phyloP scores from a whole-genome alignment of 2,888 invertebrate genomes.

The Ellobium chinense region DNA sequence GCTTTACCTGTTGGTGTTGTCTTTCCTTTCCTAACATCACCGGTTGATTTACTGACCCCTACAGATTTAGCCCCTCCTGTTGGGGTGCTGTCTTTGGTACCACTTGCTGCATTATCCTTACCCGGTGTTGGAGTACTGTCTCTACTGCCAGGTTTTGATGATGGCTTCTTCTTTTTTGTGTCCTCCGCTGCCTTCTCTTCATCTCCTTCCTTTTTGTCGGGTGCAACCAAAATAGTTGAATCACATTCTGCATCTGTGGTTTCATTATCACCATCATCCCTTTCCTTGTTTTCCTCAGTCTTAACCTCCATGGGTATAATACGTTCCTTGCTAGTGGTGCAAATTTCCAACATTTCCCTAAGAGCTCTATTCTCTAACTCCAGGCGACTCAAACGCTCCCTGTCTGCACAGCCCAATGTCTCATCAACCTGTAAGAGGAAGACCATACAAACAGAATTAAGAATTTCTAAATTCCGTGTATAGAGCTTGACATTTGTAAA shows the following conservation, averaged over 20 bases:
- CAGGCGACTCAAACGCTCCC: constrained; percentile 88
- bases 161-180: neutral
- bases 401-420: constrained; percentile 85
- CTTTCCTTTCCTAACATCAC: constrained; percentile 31
- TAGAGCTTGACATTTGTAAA: too few relatives aligned
- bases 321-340: constrained; percentile 57
- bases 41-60: constrained; percentile 25
- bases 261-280: constrained; percentile 24
- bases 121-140: neutral
- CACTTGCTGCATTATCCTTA: neutral
- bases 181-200: constrained; percentile 4
- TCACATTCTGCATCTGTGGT: constrained; percentile 39
- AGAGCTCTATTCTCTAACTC: constrained; percentile 93
- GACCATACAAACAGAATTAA: too few relatives aligned
- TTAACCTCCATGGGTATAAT: constrained; percentile 15
- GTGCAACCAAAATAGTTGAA: constrained; percentile 12
- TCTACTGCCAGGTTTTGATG: neutral
- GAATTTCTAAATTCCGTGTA: too few relatives aligned
- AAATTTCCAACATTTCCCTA: constrained; percentile 89
- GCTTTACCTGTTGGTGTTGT: constrained; percentile 4
- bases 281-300: neutral
- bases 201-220: constrained; percentile 24
- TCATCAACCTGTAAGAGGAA: constrained; percentile 87
- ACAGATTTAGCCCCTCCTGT: neutral
- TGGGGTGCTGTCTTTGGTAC: constrained; percentile 6